Percentiles rank a stretch among this genome's conserved stretches.
phyloP scores from a whole-genome alignment of 2,797 vertebrate genomes.

The Hypotaenidia philippensis region DNA sequence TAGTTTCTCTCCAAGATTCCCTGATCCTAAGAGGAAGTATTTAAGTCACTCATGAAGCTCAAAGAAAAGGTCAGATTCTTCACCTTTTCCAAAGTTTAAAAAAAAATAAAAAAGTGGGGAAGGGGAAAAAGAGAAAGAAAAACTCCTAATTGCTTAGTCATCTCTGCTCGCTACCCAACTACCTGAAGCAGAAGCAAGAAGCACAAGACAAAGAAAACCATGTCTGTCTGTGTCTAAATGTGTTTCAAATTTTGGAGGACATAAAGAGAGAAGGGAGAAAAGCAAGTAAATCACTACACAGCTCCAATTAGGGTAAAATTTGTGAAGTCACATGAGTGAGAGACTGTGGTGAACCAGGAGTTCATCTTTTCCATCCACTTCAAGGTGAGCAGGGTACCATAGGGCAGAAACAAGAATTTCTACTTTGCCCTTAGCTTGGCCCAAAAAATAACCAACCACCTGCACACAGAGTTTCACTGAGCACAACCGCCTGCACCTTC shows the following conservation, averaged over 20 bases:
- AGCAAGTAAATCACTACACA: not conserved
- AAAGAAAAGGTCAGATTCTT: not conserved
- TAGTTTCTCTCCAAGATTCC: not conserved
- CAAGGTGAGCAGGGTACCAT: accelerated
- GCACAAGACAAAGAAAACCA: not conserved
- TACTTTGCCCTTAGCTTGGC: not conserved
- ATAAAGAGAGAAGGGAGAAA: not conserved
- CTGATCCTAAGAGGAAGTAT: not conserved
- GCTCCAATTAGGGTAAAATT: not conserved
- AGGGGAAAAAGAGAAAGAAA: not conserved
- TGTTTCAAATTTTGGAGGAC: not conserved
- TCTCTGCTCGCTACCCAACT: not conserved
- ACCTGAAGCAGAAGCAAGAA: not conserved
- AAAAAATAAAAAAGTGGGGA: not conserved
- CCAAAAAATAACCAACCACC: not conserved
- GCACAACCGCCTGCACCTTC: not conserved
- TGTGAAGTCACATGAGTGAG: not conserved
- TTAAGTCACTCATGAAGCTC: not conserved
- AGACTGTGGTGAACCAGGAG: not conserved
- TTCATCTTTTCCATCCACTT: not conserved
- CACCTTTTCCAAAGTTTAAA: not conserved
- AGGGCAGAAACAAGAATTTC: not conserved
- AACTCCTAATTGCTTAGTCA: not conserved
- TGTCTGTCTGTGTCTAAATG: not conserved
- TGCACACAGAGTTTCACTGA: not conserved